phyloP scores from a whole-genome alignment of 2,797 vertebrate species.

The Percopsis omiscomaycus region DNA sequence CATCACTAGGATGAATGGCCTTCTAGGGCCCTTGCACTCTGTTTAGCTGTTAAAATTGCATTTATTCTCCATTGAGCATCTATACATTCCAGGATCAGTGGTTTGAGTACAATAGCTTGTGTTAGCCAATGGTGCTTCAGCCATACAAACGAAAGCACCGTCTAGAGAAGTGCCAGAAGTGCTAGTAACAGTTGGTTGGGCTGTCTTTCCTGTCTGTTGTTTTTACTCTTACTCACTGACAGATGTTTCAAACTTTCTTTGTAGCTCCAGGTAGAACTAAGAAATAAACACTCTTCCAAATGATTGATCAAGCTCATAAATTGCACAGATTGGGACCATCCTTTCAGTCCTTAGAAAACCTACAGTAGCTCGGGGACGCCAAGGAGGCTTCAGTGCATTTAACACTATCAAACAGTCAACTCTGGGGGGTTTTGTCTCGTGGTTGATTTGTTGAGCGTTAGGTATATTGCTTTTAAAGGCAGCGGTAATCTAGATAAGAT shows the following conservation, averaged over 20 bases:
- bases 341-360: conserved; percentile 41
- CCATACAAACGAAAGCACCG: conserved; percentile 21
- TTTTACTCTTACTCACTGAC: conserved; percentile 49
- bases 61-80: conserved; percentile 46
- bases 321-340: conserved; percentile 47
- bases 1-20: conserved; percentile 61
- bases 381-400: conserved; percentile 67
- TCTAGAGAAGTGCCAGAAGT: conserved; percentile 10
- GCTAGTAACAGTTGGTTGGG: too few relatives aligned
- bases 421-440: conserved; percentile 62
- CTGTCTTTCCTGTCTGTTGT: conserved; percentile 32
- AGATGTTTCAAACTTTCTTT: conserved; percentile 50
- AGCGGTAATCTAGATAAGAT: conserved; percentile 45
- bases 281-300: conserved; percentile 43
- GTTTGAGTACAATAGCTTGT: conserved; percentile 47
- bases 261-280: conserved; percentile 48
- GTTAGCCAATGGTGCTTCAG: conserved; percentile 47
- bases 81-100: conserved; percentile 45
- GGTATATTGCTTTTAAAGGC: conserved; percentile 65
- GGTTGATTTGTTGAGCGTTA: conserved; percentile 57
- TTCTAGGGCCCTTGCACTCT: conserved; percentile 60
- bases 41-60: conserved; percentile 56
- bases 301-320: conserved; percentile 74
- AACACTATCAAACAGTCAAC: conserved; percentile 69
- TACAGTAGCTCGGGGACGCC: conserved; percentile 30